phyloP scores from a whole-genome alignment of 2,888 invertebrate genomes.

The Camponotus fellah region DNA sequence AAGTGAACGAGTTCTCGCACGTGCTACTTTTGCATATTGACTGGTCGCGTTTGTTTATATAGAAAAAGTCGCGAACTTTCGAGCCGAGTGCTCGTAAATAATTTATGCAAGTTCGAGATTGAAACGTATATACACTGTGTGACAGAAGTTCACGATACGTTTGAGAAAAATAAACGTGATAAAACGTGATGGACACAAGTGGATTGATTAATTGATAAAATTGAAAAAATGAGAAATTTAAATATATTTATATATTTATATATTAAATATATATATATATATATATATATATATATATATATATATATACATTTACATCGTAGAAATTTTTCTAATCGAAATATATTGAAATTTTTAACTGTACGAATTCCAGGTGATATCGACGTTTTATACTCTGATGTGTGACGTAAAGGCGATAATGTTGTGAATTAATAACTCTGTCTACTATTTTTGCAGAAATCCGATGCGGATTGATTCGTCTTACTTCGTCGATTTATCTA shows the following conservation, averaged over 20 bases:
- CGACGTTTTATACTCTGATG: not conserved
- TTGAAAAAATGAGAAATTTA: not conserved
- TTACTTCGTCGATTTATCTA: not conserved
- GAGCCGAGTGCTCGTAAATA: slow-evolving; percentile 18
- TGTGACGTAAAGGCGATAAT: slow-evolving; percentile 12
- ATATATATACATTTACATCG: not conserved
- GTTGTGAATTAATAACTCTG: slow-evolving; percentile 37
- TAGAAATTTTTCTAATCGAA: not conserved
- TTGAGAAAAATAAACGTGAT: not conserved
- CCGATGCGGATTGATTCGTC: slow-evolving; percentile 22
- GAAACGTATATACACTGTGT: not conserved
- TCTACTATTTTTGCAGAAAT: slow-evolving; percentile 38
- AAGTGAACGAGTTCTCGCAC: not conserved
- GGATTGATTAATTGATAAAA: not conserved
- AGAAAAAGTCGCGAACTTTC: slow-evolving; percentile 17
- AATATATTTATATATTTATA: not conserved
- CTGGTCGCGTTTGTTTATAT: slow-evolving; percentile 34
- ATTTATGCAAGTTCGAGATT: slow-evolving; percentile 27
- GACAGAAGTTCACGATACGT: not conserved
- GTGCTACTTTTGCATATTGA: slow-evolving; percentile 35
- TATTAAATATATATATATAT: not conserved
- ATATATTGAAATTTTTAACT: not conserved
- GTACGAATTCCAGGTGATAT: slow-evolving; percentile 4
- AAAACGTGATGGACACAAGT: not conserved
- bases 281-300: not conserved